A percentile compares a stretch with the other conserved stretches of the same genome.
phyloP scores from a whole-genome alignment of 2,113 vertebrate genomes.

The Gasterosteus aculeatus region DNA sequence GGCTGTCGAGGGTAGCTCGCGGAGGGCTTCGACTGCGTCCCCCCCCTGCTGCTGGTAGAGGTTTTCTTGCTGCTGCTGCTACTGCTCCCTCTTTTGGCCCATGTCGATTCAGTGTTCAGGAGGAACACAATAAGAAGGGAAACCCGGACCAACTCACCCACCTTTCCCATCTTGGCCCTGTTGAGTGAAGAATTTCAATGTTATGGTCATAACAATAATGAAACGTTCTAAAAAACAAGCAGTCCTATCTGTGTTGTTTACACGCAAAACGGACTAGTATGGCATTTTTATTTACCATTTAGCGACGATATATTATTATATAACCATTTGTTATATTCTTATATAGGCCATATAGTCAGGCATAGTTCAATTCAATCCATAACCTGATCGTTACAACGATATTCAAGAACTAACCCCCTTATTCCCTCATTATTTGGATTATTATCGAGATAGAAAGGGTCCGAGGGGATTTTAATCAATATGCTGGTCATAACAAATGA shows the following conservation, averaged over 20 bases:
- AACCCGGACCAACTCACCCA: conserved; percentile 36
- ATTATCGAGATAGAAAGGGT: not conserved
- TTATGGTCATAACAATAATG: not conserved
- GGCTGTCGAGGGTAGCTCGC: conserved; percentile 69
- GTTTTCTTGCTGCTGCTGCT: conserved; percentile 36
- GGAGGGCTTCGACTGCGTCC: conserved; percentile 65
- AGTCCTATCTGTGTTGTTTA: not conserved
- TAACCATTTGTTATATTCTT: not conserved
- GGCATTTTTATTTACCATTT: not conserved
- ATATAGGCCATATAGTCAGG: not conserved
- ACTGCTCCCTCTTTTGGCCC: conserved; percentile 53
- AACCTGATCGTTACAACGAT: not conserved
- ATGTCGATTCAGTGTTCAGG: conserved; percentile 57
- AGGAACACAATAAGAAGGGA: conserved; percentile 62
- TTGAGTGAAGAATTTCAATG: conserved; percentile 10
- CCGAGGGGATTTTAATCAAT: not conserved
- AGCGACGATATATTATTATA: not conserved
- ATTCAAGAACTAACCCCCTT: not conserved
- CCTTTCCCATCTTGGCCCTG: conserved; percentile 67
- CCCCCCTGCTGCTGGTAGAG: conserved; percentile 23
- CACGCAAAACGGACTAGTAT: not conserved
- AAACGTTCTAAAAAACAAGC: not conserved
- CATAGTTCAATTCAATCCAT: not conserved
- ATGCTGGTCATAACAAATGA: not conserved
- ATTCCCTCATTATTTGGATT: not conserved